Evolutionary conservation across 2,888 invertebrate species (phyloP).

Genomic region (Ormyrus thymus): DNA sequence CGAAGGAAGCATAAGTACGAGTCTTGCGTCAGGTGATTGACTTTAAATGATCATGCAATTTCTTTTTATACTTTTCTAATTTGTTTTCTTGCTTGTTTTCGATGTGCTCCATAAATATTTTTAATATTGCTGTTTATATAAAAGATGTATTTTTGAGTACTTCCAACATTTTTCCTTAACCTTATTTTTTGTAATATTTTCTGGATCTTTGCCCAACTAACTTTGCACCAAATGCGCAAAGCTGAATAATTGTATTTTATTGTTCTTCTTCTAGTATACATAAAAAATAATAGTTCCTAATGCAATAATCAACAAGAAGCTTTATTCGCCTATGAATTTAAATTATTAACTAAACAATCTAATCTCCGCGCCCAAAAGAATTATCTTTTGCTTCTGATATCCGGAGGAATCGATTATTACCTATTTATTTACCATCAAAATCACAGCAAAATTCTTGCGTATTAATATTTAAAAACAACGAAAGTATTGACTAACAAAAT

Average conservation of each 20-base stretch:
- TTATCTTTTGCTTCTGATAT: not conserved
- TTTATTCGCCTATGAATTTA: not conserved
- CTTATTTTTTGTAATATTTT: conserved; percentile 10
- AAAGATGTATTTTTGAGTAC: not conserved
- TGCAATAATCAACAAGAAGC: conserved; percentile 26
- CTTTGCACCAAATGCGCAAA: not conserved
- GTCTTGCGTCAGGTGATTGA: conserved; percentile 45
- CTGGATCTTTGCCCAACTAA: not conserved
- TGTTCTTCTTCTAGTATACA: not conserved
- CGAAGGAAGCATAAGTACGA: conserved; percentile 63
- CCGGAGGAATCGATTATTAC: conserved; percentile 2
- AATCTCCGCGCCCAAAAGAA: not conserved
- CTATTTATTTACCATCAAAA: conserved; percentile 36
- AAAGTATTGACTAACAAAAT: conserved; percentile 34
- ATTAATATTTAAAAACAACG: conserved; percentile 19
- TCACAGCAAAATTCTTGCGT: conserved; percentile 47
- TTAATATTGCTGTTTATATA: not conserved
- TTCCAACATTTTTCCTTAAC: conserved; percentile 30
- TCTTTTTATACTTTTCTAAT: conserved; percentile 18
- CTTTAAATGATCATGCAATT: conserved; percentile 24
- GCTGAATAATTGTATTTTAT: conserved; percentile 11
- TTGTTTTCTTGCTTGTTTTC: conserved; percentile 52
- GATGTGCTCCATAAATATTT: conserved; percentile 54
- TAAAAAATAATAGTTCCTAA: conserved; percentile 19
- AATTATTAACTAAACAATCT: conserved; percentile 1